phyloP scores from a whole-genome alignment of 2,797 vertebrate genomes.

The Bradypus variegatus region DNA sequence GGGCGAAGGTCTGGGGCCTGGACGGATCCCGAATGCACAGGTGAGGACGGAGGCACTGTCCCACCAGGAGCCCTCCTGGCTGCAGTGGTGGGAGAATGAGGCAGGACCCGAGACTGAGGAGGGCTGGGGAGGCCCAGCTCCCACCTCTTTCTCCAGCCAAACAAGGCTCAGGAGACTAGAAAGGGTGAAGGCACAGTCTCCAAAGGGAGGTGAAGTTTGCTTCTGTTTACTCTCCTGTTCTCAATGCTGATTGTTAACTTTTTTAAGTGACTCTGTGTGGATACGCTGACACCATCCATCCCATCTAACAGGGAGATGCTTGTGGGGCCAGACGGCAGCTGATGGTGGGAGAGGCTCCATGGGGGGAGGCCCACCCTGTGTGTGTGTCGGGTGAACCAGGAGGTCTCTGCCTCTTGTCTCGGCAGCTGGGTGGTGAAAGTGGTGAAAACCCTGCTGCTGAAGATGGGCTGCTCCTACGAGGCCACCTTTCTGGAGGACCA shows the following conservation, averaged over 20 bases:
- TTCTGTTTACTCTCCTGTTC: conserved; percentile 22
- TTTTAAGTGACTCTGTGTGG: background rate
- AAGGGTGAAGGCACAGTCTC: background rate
- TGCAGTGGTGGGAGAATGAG: background rate
- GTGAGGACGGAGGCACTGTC: background rate
- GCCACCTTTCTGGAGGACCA: conserved; percentile 53
- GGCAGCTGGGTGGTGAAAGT: conserved; percentile 66
- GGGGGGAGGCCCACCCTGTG: fast-evolving
- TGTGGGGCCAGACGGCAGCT: background rate
- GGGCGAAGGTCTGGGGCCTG: background rate
- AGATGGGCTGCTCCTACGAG: conserved; percentile 60
- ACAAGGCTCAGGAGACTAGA: background rate
- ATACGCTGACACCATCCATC: too few relatives aligned
- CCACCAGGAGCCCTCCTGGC: background rate
- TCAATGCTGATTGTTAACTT: background rate
- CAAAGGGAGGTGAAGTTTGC: background rate
- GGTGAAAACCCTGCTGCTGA: conserved; percentile 65
- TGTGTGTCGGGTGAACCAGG: too few relatives aligned
- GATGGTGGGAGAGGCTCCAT: background rate
- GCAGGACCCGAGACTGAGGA: too few relatives aligned
- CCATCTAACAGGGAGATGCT: background rate
- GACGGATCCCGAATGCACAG: background rate
- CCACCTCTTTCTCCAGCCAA: background rate
- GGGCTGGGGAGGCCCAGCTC: background rate
- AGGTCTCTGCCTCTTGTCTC: conserved; percentile 2